phyloP scores from a whole-genome alignment of 2,797 vertebrate species.

The Ptychadena robeensis region DNA sequence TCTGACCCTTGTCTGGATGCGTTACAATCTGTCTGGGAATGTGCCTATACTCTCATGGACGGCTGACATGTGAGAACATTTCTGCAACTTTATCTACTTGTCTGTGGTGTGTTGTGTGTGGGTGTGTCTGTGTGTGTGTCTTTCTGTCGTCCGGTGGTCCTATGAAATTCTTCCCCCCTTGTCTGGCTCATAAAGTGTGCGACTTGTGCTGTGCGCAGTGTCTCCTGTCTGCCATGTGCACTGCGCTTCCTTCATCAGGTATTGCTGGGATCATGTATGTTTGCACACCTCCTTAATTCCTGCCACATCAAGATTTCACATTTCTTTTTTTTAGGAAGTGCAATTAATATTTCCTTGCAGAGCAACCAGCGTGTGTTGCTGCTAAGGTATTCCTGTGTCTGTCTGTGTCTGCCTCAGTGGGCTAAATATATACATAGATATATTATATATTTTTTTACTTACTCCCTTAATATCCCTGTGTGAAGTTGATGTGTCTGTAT shows the following conservation, averaged over 20 bases:
- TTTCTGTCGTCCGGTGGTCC: conserved; percentile 36
- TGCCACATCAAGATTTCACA: background rate
- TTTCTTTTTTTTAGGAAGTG: background rate
- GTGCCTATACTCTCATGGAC: conserved; percentile 33
- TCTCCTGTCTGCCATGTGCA: conserved; percentile 35
- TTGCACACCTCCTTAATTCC: background rate
- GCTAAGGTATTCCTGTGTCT: background rate
- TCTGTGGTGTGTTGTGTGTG: conserved; percentile 34
- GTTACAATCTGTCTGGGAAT: conserved; percentile 52
- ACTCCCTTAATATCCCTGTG: background rate
- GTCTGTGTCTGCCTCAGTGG: background rate
- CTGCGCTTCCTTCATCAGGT: conserved; percentile 35
- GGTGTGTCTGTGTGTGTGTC: conserved; percentile 26
- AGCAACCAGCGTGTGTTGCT: background rate
- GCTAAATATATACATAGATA: no score
- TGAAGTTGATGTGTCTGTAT: conserved; percentile 11
- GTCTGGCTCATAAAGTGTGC: conserved; percentile 53
- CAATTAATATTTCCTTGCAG: background rate
- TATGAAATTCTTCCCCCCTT: conserved; percentile 26
- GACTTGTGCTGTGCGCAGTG: conserved; percentile 23
- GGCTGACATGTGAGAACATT: conserved; percentile 50
- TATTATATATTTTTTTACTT: background rate
- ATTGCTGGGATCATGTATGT: conserved; percentile 17
- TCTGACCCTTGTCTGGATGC: conserved; percentile 52
- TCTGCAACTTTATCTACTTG: conserved; percentile 55